Conservation (phyloP, 2,888 invertebrate genomes). For the Pollenia griseotomentosa region DNA sequence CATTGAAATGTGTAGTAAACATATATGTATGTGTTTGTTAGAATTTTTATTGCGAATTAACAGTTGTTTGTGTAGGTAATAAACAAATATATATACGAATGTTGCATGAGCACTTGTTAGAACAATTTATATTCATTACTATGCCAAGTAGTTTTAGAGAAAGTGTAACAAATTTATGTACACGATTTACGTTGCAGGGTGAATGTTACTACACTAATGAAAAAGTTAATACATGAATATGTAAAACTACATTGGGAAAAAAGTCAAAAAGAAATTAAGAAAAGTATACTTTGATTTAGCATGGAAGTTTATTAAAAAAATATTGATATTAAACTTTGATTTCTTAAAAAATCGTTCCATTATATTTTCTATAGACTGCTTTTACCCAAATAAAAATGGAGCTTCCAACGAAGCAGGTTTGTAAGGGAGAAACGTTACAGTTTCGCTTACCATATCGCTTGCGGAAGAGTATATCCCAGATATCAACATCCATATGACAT, state of each 20-base stretch:
- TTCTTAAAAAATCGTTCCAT: no score
- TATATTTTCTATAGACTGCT: no score
- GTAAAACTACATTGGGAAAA: background rate
- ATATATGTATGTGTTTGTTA: background rate
- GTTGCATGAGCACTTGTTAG: constrained; percentile 33
- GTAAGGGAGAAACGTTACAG: no score
- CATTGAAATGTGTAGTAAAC: background rate
- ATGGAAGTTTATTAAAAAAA: no score
- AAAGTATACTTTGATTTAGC: no score
- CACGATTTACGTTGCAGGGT: background rate
- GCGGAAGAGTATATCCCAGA: no score
- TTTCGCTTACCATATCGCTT: no score
- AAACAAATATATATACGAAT: constrained; percentile 29
- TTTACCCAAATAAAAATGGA: no score
- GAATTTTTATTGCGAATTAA: constrained; percentile 14
- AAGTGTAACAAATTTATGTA: constrained; percentile 8
- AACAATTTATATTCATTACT: constrained; percentile 67
- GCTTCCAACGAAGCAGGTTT: no score
- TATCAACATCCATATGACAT: no score
- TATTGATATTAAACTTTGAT: no score
- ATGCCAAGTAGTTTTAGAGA: constrained; percentile 47
- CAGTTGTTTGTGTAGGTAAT: constrained; percentile 9
- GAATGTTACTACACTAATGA: background rate
- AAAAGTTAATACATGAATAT: background rate
- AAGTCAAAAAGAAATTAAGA: no score